Conservation (phyloP, 1,140 invertebrate genomes). For the Lepidurus packardi region DNA sequence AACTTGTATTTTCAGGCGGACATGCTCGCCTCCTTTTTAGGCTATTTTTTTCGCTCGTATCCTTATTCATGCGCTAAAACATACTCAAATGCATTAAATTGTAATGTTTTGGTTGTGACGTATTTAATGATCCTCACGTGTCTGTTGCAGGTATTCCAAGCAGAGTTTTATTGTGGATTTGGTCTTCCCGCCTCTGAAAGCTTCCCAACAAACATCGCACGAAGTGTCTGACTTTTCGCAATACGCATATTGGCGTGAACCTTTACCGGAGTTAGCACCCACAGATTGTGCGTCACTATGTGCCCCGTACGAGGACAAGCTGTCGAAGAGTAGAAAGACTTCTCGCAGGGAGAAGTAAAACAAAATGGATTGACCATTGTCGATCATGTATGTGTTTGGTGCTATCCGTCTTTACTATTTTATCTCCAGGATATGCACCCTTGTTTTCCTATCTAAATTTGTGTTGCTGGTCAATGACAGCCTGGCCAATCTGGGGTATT, state of each 20-base stretch:
- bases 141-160: constrained; percentile 72
- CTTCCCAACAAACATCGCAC: constrained; percentile 56
- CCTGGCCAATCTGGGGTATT: constrained; percentile 25
- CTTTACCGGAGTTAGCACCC: constrained; percentile 55
- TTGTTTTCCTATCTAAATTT: not conserved
- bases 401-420: not conserved
- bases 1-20: not conserved
- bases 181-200: constrained; percentile 68
- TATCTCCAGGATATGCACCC: constrained; percentile 18
- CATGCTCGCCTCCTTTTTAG: not conserved
- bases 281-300: constrained; percentile 33
- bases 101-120: constrained; percentile 40
- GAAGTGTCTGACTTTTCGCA: constrained; percentile 73
- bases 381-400: not conserved
- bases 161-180: constrained; percentile 91
- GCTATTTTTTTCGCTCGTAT: too few species aligned
- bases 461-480: constrained; percentile 23
- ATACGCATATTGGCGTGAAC: constrained; percentile 87
- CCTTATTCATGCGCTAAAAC: too few species aligned
- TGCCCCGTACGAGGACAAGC: not conserved
- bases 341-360: not conserved
- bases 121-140: constrained; percentile 37
- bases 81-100: not conserved
- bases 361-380: not conserved
- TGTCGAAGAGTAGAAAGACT: not conserved